Evolutionary conservation across 1,140 invertebrate species (phyloP).

Genomic region (Pseudobourletiella spinata): DNA sequence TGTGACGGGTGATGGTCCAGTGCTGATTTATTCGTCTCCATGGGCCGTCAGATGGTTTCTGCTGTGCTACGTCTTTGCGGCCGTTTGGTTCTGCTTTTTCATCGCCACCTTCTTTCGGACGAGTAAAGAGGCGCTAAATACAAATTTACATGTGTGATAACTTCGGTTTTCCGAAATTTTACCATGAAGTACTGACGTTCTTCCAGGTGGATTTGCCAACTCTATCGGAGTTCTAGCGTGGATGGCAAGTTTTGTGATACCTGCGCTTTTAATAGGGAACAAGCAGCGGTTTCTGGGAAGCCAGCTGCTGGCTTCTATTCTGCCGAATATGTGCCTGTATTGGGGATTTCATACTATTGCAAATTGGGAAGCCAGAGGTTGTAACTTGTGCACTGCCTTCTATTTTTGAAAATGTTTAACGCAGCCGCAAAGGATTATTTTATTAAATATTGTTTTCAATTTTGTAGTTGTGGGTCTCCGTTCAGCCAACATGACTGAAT

Average conservation of each 20-base stretch:
- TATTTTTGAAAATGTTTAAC: neutral
- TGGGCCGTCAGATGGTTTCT: conserved; percentile 13
- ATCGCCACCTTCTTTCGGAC: neutral
- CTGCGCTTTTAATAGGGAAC: conserved; percentile 3
- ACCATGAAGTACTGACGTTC: neutral
- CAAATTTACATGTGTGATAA: neutral
- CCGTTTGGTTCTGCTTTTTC: conserved; percentile 38
- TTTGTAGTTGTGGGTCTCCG: neutral
- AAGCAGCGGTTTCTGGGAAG: conserved; percentile 3
- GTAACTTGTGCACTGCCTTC: neutral
- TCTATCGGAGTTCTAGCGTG: neutral
- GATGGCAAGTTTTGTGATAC: conserved; percentile 5
- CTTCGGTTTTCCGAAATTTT: neutral
- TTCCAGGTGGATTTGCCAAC: neutral
- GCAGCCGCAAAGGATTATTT: too few relatives aligned
- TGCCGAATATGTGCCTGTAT: conserved; percentile 10
- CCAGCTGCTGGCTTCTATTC: conserved; percentile 4
- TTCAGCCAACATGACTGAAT: neutral
- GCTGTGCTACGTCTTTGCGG: conserved; percentile 40
- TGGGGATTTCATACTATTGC: conserved; percentile 12
- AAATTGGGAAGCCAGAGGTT: conserved; percentile 11
- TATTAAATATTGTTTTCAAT: too few relatives aligned
- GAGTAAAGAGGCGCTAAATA: neutral
- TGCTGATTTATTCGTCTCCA: neutral
- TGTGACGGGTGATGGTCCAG: conserved; percentile 41